These are phyloP conservation scores for Platorchestia sp. DNA, from an alignment of 1,140 invertebrate genomes.

Conservation along the genomic window DNA sequence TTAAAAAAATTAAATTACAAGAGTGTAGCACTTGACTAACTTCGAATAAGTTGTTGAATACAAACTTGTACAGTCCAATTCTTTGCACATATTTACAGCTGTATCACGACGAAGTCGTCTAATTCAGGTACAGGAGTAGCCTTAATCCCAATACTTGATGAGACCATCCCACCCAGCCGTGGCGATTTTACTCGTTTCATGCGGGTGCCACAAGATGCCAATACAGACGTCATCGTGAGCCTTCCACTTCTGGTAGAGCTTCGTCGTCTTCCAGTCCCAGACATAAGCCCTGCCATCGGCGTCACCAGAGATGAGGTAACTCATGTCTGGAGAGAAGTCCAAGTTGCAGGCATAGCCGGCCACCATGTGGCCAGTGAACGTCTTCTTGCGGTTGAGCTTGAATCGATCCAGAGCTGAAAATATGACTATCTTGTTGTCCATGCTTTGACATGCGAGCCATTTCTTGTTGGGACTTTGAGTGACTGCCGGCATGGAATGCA, in stretches of 20 bases:
- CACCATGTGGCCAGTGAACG: constrained; percentile 98
- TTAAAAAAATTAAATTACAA: neutral
- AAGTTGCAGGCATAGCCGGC: constrained; percentile 97
- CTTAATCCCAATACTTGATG: constrained; percentile 98
- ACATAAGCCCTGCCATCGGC: constrained; percentile 98
- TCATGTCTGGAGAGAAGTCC: constrained; percentile 99
- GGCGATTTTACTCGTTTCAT: constrained; percentile 96
- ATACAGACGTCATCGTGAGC: constrained; percentile 99
- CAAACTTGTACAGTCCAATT: neutral
- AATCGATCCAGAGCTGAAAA: constrained; percentile 97
- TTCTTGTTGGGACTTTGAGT: constrained; percentile 96
- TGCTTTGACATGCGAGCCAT: constrained; percentile 98
- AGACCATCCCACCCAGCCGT: constrained; percentile 98
- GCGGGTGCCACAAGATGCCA: constrained; percentile 95
- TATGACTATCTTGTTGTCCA: constrained; percentile 99
- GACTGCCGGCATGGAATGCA: constrained; percentile 99
- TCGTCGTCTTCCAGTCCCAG: constrained; percentile 99
- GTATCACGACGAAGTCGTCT: neutral
- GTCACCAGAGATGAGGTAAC: constrained; percentile 98
- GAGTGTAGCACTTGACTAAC: neutral
- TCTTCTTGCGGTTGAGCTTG: constrained; percentile 97
- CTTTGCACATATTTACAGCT: neutral
- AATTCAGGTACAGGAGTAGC: neutral
- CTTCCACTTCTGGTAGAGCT: constrained; percentile 98
- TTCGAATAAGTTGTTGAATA: neutral